A percentile compares a stretch with the other conserved stretches of the same genome.
Conservation (phyloP, 1,140 invertebrate species). For the Sycobia sp. region DNA sequence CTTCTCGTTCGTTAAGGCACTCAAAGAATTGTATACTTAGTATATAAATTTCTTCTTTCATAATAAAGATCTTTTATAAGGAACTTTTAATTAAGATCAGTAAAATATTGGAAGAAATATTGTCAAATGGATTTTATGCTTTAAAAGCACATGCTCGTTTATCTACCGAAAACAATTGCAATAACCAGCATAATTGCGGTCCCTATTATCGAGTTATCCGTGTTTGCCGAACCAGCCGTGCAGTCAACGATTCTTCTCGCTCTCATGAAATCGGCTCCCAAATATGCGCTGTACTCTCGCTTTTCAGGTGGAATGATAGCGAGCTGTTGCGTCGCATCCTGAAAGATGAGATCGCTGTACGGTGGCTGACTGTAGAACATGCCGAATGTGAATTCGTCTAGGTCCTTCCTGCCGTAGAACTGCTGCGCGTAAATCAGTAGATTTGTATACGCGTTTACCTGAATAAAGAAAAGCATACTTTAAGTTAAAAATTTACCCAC, state of each 20-base stretch:
- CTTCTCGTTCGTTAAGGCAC: no score
- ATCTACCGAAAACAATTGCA: constrained; percentile 68
- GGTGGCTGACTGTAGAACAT: constrained; percentile 85
- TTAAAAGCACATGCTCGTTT: no score
- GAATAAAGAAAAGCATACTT: not conserved
- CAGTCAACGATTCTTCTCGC: constrained; percentile 80
- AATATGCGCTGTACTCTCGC: constrained; percentile 71
- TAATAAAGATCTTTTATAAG: no score
- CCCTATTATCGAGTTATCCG: no score
- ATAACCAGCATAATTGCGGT: constrained; percentile 70
- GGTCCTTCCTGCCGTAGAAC: constrained; percentile 82
- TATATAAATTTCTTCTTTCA: no score
- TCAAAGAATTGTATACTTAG: no score
- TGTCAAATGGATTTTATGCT: no score
- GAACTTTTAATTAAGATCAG: no score
- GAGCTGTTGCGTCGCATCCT: constrained; percentile 88
- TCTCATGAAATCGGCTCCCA: constrained; percentile 77
- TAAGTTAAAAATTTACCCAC: no score
- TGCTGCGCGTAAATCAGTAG: constrained; percentile 90
- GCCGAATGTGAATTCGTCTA: constrained; percentile 87
- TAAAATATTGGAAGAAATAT: no score
- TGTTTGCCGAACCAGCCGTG: constrained; percentile 68
- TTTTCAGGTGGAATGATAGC: constrained; percentile 69
- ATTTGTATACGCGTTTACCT: constrained; percentile 81
- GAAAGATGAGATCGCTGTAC: constrained; percentile 88